Conservation (phyloP, 30 jellyfish, hydroid and myxozoan species). For the Turritopsis dohrnii region DNA sequence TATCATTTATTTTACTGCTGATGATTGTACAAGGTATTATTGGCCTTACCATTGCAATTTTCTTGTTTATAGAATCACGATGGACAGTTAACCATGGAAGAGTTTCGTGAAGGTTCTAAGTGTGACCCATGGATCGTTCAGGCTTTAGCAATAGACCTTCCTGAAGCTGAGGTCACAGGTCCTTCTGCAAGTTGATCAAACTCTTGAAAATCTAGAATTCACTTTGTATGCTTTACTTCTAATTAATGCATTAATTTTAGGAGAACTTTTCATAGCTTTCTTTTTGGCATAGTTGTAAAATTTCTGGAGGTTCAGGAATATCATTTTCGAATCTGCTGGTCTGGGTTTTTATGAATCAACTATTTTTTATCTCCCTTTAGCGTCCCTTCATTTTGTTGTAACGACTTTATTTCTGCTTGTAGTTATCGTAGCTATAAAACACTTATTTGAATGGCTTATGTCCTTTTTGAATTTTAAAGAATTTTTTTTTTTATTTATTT, state of each 20-base stretch:
- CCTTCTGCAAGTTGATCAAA: not conserved
- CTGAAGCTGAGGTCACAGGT: slow-evolving; percentile 73
- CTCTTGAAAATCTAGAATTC: not conserved
- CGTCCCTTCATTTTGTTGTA: not conserved
- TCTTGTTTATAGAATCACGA: slow-evolving; percentile 58
- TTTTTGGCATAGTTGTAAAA: not conserved
- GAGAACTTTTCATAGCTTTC: not conserved
- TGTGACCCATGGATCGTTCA: slow-evolving; percentile 98
- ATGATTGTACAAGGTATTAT: too few species aligned
- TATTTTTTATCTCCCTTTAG: not conserved
- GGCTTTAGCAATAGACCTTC: slow-evolving; percentile 92
- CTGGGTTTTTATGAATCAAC: not conserved
- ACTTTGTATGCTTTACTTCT: not conserved
- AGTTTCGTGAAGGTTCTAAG: slow-evolving; percentile 91
- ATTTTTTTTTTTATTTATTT: too few species aligned
- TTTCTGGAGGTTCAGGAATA: not conserved
- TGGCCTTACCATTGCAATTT: too few species aligned
- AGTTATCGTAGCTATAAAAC: not conserved
- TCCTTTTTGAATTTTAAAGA: not conserved
- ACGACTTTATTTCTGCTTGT: not conserved
- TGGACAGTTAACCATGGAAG: slow-evolving; percentile 94
- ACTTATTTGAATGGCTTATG: not conserved
- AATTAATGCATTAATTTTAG: not conserved
- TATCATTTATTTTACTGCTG: not conserved
- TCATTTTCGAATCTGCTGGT: not conserved